phyloP scores from a whole-genome alignment of 2,113 vertebrate species.

The Microcebus griseorufus region DNA sequence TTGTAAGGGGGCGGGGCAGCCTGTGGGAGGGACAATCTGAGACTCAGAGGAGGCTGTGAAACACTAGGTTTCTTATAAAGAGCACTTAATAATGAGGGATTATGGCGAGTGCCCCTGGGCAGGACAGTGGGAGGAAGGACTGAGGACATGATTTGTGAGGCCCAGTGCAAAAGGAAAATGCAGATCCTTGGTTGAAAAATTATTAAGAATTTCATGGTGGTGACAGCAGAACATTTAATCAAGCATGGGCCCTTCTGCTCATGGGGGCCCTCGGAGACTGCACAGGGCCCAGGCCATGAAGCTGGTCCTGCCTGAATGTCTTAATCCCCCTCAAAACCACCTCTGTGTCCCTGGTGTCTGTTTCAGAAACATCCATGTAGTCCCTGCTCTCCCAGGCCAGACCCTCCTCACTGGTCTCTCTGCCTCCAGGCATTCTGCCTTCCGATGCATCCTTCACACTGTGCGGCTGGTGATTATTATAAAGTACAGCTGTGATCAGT shows the following conservation, averaged over 20 bases:
- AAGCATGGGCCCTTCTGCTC: fast-evolving
- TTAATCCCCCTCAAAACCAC: not conserved
- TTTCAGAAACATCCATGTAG: not conserved
- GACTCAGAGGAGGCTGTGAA: not conserved
- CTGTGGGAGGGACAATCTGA: not conserved
- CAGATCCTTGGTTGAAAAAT: not conserved
- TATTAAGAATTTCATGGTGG: not conserved
- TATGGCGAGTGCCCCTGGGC: not conserved
- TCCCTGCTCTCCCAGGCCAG: not conserved
- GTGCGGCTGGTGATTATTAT: not conserved
- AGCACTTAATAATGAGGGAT: not conserved
- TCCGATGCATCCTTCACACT: not conserved
- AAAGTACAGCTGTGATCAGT: not conserved
- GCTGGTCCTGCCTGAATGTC: not conserved
- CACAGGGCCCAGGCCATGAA: fast-evolving
- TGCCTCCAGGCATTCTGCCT: not conserved
- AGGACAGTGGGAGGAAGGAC: not conserved
- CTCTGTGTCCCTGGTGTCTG: not conserved
- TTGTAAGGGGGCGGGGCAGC: not conserved
- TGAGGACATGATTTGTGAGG: not conserved
- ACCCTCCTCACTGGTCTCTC: not conserved
- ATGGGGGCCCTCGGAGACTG: fast-evolving
- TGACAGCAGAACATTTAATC: not conserved
- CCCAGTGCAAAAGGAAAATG: not conserved
- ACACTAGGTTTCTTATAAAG: not conserved